Conservation (phyloP, 1,140 invertebrate genomes). For the Campoletis sonorensis region DNA sequence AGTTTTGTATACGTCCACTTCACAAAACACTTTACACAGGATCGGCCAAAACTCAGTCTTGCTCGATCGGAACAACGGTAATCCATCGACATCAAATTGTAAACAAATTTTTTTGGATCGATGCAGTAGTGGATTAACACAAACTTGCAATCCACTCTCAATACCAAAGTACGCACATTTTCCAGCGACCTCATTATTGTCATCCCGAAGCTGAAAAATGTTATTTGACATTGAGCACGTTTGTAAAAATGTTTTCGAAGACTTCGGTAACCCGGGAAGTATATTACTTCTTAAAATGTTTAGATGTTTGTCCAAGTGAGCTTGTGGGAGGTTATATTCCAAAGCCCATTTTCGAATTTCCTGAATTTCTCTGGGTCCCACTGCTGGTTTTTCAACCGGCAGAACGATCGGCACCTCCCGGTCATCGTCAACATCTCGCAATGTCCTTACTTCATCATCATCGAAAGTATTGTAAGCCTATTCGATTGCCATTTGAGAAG, state of each 20-base stretch:
- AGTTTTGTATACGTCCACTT: slow-evolving; percentile 43
- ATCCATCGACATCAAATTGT: slow-evolving; percentile 45
- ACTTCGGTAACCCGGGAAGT: slow-evolving; percentile 38
- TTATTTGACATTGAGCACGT: slow-evolving; percentile 34
- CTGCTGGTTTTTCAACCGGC: no score
- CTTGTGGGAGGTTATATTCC: slow-evolving; percentile 20
- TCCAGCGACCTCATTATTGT: neutral
- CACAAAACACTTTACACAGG: slow-evolving; percentile 39
- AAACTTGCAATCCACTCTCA: slow-evolving; percentile 9
- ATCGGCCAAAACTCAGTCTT: slow-evolving; percentile 47
- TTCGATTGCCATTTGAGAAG: no score
- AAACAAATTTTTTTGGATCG: slow-evolving; percentile 22
- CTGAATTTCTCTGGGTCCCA: slow-evolving; percentile 52
- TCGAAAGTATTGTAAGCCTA: no score
- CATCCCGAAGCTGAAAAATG: slow-evolving; percentile 37
- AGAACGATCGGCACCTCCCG: no score
- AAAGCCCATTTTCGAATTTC: slow-evolving; percentile 35
- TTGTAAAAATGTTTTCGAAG: slow-evolving; percentile 44
- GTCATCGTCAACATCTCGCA: no score
- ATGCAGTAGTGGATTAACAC: slow-evolving; percentile 45
- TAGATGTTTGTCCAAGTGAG: slow-evolving; percentile 36
- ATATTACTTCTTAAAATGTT: slow-evolving; percentile 39
- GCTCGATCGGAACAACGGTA: slow-evolving; percentile 42
- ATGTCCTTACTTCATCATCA: no score
- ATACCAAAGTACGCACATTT: slow-evolving; percentile 49